Evolutionary conservation across 2,888 invertebrate genomes (phyloP).

Genomic region (Zele albiditarsus): DNA sequence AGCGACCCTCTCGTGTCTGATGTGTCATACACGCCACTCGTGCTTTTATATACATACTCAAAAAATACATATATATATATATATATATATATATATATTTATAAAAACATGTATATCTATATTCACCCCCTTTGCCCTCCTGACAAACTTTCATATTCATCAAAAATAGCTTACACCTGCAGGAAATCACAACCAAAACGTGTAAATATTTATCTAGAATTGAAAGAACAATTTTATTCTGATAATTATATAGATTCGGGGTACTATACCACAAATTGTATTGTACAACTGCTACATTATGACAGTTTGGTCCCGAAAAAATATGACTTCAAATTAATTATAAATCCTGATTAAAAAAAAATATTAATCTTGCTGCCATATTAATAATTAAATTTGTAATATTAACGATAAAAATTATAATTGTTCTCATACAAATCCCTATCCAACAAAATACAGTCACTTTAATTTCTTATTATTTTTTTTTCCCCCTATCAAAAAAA

Average conservation of each 20-base stretch:
- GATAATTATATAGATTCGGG: too few species aligned
- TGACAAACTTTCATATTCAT: slow-evolving; percentile 29
- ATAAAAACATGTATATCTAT: slow-evolving; percentile 48
- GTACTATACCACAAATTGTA: too few species aligned
- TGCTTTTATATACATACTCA: slow-evolving; percentile 45
- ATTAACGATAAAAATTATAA: too few species aligned
- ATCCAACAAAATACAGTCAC: too few species aligned
- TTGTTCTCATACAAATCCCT: too few species aligned
- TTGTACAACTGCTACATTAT: too few species aligned
- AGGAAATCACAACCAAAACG: slow-evolving; percentile 72
- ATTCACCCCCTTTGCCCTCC: slow-evolving; percentile 46
- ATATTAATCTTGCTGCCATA: too few species aligned
- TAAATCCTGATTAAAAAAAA: too few species aligned
- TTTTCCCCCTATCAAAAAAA: neutral
- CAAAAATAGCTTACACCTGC: slow-evolving; percentile 64
- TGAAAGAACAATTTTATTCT: slow-evolving; percentile 47
- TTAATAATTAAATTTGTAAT: too few species aligned
- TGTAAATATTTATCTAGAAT: slow-evolving; percentile 70
- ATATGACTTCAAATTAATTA: too few species aligned
- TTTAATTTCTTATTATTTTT: neutral
- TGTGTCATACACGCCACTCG: slow-evolving; percentile 69
- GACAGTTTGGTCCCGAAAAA: too few species aligned
- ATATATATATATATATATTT: slow-evolving; percentile 47
- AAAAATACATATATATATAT: neutral
- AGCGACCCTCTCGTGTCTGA: slow-evolving; percentile 51